Conservation (phyloP, 2,888 invertebrate species). For the Amphimallon solstitiale region DNA sequence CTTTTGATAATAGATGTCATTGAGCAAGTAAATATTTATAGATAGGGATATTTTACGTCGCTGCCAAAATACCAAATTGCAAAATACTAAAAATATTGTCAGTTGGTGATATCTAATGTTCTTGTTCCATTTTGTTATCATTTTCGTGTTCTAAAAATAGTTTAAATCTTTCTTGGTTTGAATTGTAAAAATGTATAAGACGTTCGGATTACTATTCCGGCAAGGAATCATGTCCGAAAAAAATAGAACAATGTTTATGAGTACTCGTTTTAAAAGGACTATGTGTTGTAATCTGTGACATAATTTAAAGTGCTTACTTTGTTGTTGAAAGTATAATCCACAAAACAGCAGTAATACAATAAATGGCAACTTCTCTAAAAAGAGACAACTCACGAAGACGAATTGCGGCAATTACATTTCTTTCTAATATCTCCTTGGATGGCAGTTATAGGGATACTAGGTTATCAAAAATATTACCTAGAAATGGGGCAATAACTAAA, state of each 20-base stretch:
- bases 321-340: slow-evolving; percentile 8
- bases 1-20: too few relatives aligned
- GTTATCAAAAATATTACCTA: slow-evolving; percentile 63
- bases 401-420: slow-evolving; percentile 91
- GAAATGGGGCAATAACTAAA: slow-evolving; percentile 60
- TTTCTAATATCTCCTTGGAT: slow-evolving; percentile 95
- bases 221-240: slow-evolving; percentile 17
- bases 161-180: slow-evolving; percentile 34
- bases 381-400: slow-evolving; percentile 80
- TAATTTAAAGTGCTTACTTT: slow-evolving; percentile 35
- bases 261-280: slow-evolving; percentile 40
- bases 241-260: slow-evolving; percentile 34
- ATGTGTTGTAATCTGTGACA: slow-evolving; percentile 40
- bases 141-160: slow-evolving; percentile 24
- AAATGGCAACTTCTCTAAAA: slow-evolving; percentile 68
- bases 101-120: too few relatives aligned
- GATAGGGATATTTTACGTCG: too few relatives aligned
- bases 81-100: too few relatives aligned
- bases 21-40: too few relatives aligned
- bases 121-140: neutral
- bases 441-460: slow-evolving; percentile 84
- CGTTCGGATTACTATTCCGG: slow-evolving; percentile 20
- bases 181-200: slow-evolving; percentile 24
- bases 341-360: slow-evolving; percentile 36
- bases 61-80: too few relatives aligned